These are phyloP conservation scores for Elymnias hypermnestra DNA, from an alignment of 1,140 invertebrate genomes.

Conservation along the genomic window DNA sequence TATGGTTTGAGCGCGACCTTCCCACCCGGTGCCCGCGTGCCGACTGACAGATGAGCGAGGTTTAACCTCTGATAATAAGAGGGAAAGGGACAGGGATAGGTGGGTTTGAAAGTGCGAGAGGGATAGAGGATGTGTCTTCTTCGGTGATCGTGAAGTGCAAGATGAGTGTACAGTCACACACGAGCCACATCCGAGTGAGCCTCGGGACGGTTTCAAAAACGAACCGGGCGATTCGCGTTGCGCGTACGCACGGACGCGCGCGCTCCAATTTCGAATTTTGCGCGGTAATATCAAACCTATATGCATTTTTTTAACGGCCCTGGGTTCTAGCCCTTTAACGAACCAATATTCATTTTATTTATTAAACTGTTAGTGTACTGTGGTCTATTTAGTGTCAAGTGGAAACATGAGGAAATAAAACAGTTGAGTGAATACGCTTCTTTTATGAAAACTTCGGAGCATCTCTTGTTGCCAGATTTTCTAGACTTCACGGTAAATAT, in stretches of 20 bases:
- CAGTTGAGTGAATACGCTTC: conserved; percentile 32
- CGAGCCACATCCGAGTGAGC: conserved; percentile 67
- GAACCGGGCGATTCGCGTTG: conserved; percentile 50
- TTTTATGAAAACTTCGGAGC: conserved; percentile 25
- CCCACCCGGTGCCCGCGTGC: conserved; percentile 59
- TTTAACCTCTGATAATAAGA: conserved; percentile 72
- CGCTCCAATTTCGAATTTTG: conserved; percentile 45
- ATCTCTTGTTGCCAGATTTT: conserved; percentile 11
- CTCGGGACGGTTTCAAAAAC: conserved; percentile 60
- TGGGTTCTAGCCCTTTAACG: no score
- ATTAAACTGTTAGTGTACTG: conserved; percentile 17
- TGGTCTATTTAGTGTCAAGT: conserved; percentile 28
- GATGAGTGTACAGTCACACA: conserved; percentile 73
- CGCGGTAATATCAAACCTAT: conserved; percentile 17
- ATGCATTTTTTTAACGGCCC: no score
- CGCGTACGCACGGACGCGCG: conserved; percentile 58
- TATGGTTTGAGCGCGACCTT: conserved; percentile 51
- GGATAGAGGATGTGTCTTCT: conserved; percentile 61
- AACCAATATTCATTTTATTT: no score
- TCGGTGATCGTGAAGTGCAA: conserved; percentile 71
- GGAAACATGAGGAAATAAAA: conserved; percentile 34
- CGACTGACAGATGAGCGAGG: conserved; percentile 69
- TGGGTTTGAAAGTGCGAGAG: conserved; percentile 30
- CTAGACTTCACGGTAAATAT: conserved; percentile 24
- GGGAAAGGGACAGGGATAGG: conserved; percentile 46